These are phyloP conservation scores for Cephus pulcher DNA, from an alignment of 2,888 invertebrate species.

Conservation along the genomic window DNA sequence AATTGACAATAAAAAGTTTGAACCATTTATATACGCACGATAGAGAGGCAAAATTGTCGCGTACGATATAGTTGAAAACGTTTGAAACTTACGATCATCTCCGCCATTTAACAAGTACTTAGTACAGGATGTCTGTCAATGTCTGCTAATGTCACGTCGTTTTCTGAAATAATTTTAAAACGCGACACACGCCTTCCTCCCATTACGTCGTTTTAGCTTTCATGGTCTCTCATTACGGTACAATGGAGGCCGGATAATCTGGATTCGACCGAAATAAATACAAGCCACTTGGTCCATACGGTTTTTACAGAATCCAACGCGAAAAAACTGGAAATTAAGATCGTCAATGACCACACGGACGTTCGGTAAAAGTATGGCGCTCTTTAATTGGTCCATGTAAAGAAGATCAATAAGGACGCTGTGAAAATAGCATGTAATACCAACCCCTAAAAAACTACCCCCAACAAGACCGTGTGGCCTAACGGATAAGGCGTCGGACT, in stretches of 20 bases:
- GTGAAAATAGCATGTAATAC: not conserved
- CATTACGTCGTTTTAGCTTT: slow-evolving; percentile 54
- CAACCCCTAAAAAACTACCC: slow-evolving; percentile 37
- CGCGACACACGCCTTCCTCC: slow-evolving; percentile 39
- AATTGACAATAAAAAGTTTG: not conserved
- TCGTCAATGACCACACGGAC: not conserved
- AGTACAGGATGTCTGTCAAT: slow-evolving; percentile 57
- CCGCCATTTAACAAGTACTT: slow-evolving; percentile 52
- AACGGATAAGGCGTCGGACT: slow-evolving; percentile 78
- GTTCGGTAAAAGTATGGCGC: not conserved
- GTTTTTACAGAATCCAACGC: not conserved
- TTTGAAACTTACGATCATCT: slow-evolving; percentile 41
- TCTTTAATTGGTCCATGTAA: not conserved
- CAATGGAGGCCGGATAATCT: slow-evolving; percentile 21
- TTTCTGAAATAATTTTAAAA: slow-evolving; percentile 46
- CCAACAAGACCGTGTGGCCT: slow-evolving; percentile 72
- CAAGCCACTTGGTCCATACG: not conserved
- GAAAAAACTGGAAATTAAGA: not conserved
- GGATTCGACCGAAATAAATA: slow-evolving; percentile 18
- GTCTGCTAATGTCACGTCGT: slow-evolving; percentile 47
- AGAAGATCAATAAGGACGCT: not conserved
- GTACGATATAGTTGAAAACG: not conserved
- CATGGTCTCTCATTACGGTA: slow-evolving; percentile 23
- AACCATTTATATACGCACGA: not conserved
- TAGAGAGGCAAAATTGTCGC: not conserved